Evolutionary conservation across 2,113 vertebrate species (phyloP).

Genomic region (Oreochromis tanganicae): DNA sequence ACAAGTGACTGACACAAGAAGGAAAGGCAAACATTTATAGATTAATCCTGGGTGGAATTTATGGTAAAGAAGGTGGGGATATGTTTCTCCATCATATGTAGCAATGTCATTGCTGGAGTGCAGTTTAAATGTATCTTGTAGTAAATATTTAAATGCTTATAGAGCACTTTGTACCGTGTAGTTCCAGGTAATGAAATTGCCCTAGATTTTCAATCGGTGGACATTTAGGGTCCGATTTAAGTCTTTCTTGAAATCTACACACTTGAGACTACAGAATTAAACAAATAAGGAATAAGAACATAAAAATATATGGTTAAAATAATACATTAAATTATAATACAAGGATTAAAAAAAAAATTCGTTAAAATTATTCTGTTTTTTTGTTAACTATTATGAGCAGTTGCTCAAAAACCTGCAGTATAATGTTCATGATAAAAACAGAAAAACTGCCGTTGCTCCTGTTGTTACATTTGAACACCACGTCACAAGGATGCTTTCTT

Average conservation of each 20-base stretch:
- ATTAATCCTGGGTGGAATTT: not conserved
- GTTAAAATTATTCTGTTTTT: fast-evolving
- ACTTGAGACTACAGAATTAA: not conserved
- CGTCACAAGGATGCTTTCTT: not conserved
- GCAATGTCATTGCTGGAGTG: not conserved
- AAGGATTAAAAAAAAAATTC: not conserved
- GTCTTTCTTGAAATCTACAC: not conserved
- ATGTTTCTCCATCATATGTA: not conserved
- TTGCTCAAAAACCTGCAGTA: not conserved
- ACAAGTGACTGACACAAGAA: not conserved
- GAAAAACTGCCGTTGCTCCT: not conserved
- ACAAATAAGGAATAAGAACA: not conserved
- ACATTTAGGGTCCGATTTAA: not conserved
- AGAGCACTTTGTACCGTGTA: not conserved
- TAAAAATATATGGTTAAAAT: not conserved
- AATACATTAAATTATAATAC: not conserved
- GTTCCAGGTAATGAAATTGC: not conserved
- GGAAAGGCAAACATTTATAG: not conserved
- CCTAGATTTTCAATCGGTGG: not conserved
- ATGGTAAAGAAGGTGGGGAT: not conserved
- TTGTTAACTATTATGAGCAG: not conserved
- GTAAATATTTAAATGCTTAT: not conserved
- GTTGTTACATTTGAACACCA: not conserved
- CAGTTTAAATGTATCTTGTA: not conserved
- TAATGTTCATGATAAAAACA: not conserved